These are phyloP conservation scores for Sarcophaga rosellei DNA, from an alignment of 2,888 invertebrate genomes.

Conservation along the genomic window DNA sequence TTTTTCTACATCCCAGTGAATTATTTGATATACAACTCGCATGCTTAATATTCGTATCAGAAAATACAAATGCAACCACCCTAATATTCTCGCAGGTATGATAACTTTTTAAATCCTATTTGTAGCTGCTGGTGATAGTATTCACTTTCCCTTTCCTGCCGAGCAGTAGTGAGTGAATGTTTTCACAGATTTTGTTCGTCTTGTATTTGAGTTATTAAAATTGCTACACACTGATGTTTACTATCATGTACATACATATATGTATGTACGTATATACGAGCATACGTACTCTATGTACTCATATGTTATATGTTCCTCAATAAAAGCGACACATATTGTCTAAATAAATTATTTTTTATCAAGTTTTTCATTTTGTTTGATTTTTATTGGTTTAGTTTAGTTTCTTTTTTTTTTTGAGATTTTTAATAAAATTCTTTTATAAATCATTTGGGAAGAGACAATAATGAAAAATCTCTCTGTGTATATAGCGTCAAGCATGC, in stretches of 20 bases:
- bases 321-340: conserved; percentile 38
- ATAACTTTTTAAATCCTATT: background rate
- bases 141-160: background rate
- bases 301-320: no score
- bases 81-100: background rate
- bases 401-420: background rate
- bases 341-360: conserved; percentile 29
- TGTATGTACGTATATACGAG: no score
- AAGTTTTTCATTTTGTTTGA: background rate
- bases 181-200: conserved; percentile 8
- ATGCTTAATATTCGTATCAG: no score
- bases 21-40: no score
- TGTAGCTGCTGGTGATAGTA: background rate
- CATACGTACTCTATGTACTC: background rate
- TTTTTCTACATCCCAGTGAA: no score
- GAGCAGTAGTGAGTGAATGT: background rate
- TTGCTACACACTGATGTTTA: background rate
- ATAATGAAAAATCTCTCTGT: no score
- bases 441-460: no score
- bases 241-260: background rate
- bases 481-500: no score
- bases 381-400: background rate
- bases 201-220: conserved; percentile 17
- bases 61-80: background rate
- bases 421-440: background rate